Conservation (phyloP, 2,797 vertebrate genomes). For the Florisuga fusca region DNA sequence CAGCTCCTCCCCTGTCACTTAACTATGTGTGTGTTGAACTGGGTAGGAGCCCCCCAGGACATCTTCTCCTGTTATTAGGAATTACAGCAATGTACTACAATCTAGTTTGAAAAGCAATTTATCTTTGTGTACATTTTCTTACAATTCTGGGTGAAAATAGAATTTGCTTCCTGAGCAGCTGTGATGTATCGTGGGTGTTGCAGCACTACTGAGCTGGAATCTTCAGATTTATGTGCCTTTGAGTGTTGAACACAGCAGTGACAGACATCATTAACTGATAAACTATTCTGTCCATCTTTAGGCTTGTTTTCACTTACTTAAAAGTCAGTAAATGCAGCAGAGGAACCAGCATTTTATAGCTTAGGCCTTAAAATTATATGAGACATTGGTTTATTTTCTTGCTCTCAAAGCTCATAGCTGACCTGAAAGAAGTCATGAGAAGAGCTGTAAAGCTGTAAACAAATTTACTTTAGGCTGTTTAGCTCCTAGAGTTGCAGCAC, state of each 20-base stretch:
- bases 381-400: background rate
- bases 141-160: background rate
- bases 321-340: background rate
- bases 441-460: background rate
- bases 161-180: background rate
- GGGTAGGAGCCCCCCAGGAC: background rate
- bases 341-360: background rate
- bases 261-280: background rate
- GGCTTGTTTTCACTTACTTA: background rate
- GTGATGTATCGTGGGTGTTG: background rate
- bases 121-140: background rate
- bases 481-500: background rate
- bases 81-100: background rate
- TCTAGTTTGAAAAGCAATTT: background rate
- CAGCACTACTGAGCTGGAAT: background rate
- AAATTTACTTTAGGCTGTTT: background rate
- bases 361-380: background rate
- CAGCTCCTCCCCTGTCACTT: slow-evolving; percentile 12
- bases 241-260: background rate
- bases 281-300: background rate
- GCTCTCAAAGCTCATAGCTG: background rate
- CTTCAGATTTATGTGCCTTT: background rate
- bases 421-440: background rate
- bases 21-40: background rate
- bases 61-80: background rate